Percentiles rank a stretch among this genome's conserved stretches.
Conservation (phyloP, 2,113 vertebrate genomes). For the Irena cyanogastra region DNA sequence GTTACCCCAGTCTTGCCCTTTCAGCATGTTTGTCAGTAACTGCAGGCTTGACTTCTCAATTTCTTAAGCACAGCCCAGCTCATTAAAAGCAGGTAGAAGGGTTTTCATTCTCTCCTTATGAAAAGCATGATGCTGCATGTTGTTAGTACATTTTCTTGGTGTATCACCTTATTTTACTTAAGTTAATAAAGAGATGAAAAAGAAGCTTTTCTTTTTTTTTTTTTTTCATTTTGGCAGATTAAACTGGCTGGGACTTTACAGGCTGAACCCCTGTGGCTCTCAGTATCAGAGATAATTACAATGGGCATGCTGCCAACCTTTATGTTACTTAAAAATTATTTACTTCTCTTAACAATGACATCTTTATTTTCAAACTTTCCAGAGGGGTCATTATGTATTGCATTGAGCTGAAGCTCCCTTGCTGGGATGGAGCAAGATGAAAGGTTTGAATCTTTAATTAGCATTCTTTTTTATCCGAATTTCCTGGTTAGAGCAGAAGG, state of each 20-base stretch:
- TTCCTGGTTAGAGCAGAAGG: background rate
- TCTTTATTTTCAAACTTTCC: slow-evolving; percentile 32
- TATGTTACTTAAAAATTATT: background rate
- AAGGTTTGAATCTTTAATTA: slow-evolving; percentile 7
- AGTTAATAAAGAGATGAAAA: background rate
- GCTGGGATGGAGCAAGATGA: background rate
- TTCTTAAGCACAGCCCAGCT: background rate
- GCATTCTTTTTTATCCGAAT: background rate
- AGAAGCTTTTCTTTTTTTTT: background rate
- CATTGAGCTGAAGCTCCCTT: background rate
- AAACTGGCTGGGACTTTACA: background rate
- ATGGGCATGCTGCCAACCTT: background rate
- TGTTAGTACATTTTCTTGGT: background rate
- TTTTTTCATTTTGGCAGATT: background rate
- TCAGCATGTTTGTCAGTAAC: background rate
- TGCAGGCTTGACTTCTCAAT: background rate
- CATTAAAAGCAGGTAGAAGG: background rate
- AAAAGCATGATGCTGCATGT: background rate
- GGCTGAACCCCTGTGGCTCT: background rate
- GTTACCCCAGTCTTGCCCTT: background rate
- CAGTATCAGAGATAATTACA: slow-evolving; percentile 10
- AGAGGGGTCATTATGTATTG: background rate
- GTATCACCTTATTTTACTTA: background rate
- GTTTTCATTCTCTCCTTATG: background rate
- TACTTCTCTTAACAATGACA: background rate